Evolutionary conservation across 2,888 invertebrate species (phyloP).

Genomic region (Nesidiocoris tenuis): DNA sequence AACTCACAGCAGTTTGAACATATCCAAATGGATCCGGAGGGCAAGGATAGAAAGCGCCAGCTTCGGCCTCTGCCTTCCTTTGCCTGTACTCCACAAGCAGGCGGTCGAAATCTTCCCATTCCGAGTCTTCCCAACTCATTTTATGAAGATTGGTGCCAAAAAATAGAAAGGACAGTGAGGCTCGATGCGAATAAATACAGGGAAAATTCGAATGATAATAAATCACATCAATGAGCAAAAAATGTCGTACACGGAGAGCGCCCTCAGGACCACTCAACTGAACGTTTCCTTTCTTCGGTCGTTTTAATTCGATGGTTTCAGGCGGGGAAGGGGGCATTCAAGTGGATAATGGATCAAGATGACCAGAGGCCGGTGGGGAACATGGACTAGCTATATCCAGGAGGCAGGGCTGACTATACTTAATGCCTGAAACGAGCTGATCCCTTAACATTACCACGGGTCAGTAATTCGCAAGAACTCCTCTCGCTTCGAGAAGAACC

Average conservation of each 20-base stretch:
- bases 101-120: constrained; percentile 63
- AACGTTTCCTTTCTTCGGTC: constrained; percentile 37
- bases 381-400: too few relatives aligned
- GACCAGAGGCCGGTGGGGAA: neutral
- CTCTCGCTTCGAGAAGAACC: too few relatives aligned
- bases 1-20: constrained; percentile 48
- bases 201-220: too few relatives aligned
- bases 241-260: neutral
- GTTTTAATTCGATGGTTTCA: constrained; percentile 15
- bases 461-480: too few relatives aligned
- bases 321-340: constrained; percentile 9
- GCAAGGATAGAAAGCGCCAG: constrained; percentile 52
- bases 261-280: constrained; percentile 18
- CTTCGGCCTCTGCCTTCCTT: constrained; percentile 48
- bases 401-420: neutral
- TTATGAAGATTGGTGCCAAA: neutral
- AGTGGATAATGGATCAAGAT: constrained; percentile 33
- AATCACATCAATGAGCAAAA: neutral
- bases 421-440: too few relatives aligned
- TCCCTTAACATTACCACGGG: neutral
- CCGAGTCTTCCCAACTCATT: constrained; percentile 57
- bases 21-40: constrained; percentile 54
- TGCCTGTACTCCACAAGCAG: constrained; percentile 57
- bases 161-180: neutral
- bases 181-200: neutral